Percentiles rank a stretch among this genome's conserved stretches.
Evolutionary conservation across 2,113 vertebrate genomes (phyloP).

Genomic region (Gavia stellata): DNA sequence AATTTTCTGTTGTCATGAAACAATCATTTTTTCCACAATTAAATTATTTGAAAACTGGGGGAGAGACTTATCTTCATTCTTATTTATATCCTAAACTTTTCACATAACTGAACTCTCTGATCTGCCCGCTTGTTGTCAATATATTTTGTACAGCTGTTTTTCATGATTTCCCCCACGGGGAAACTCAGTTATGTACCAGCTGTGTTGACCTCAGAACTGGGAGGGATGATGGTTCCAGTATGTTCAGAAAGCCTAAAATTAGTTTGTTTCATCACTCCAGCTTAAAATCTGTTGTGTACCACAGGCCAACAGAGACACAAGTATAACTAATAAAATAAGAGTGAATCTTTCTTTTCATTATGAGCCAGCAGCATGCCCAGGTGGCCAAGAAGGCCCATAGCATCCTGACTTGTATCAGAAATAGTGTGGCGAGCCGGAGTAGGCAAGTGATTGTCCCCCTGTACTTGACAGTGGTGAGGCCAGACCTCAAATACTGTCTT

Average conservation of each 20-base stretch:
- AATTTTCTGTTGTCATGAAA: background rate
- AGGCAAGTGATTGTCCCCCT: rapidly evolving
- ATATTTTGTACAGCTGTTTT: background rate
- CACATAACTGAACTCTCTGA: background rate
- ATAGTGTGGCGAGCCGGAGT: background rate
- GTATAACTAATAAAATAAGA: background rate
- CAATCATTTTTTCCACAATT: background rate
- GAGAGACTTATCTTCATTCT: background rate
- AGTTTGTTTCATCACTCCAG: background rate
- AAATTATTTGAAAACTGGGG: background rate
- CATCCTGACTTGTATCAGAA: background rate
- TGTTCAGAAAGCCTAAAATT: background rate
- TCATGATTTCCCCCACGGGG: background rate
- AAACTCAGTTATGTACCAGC: background rate
- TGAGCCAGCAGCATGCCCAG: background rate
- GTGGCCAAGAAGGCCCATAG: too few relatives aligned
- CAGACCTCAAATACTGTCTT: rapidly evolving
- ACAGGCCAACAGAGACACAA: background rate
- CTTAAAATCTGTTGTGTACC: background rate
- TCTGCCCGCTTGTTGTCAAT: background rate
- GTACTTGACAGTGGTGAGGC: rapidly evolving
- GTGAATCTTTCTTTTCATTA: background rate
- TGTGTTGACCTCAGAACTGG: background rate
- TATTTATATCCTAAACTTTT: background rate
- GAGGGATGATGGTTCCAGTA: background rate